Evolutionary conservation across 2,797 vertebrate genomes (phyloP), one percentile per base, ranked within the genome.

Genomic region (Ctenosaura bakeri): DNA sequence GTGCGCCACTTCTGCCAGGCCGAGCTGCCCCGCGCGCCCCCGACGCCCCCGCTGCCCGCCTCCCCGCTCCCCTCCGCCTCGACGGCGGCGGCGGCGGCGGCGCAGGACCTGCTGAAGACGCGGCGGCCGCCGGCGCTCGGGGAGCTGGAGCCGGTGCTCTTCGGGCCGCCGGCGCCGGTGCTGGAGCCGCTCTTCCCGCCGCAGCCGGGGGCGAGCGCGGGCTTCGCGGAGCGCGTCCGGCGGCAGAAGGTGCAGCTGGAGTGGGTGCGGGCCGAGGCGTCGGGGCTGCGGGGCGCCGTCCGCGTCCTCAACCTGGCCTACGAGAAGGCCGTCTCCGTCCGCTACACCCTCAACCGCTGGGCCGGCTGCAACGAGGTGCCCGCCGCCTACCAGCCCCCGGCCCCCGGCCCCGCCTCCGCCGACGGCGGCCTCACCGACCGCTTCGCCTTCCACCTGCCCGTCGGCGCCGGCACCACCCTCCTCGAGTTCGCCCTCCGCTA

Each of bases 401-500:
- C 35, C 81, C 2, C 97, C 0, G 91, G 95, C 0, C 98, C 85
- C 79, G 46, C 97, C 0, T 98, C 85, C 79, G 46, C 97, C 0
- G 96, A 94, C 79, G 97, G 98, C 90, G 97, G 97, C 0, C 89
- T 86, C 85, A 98, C 98, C 0, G 98, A 99, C 91, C 97, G 95
- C 89, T 99, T 99, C 95, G 92, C 95, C 78, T 99, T 99, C 95
- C 98, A 98, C 92, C 95, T 99, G 91, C 97, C 94, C 29, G 0
- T 98, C 97, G 92, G 94, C 97, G n/a, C 97, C 97, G 71, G 96
- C 74, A 97, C 98, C 0, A 96, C 98, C 80, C 64, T 95, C 0
- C 88, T 99, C 86, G 98, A 99, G 96, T 99, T 99, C 90, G 98
- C 98, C 12, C 96, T 99, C 3, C 98, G 97, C 85, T 99, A 98